phyloP scores from a whole-genome alignment of 2,888 invertebrate genomes.

The Syrista parreyssii region DNA sequence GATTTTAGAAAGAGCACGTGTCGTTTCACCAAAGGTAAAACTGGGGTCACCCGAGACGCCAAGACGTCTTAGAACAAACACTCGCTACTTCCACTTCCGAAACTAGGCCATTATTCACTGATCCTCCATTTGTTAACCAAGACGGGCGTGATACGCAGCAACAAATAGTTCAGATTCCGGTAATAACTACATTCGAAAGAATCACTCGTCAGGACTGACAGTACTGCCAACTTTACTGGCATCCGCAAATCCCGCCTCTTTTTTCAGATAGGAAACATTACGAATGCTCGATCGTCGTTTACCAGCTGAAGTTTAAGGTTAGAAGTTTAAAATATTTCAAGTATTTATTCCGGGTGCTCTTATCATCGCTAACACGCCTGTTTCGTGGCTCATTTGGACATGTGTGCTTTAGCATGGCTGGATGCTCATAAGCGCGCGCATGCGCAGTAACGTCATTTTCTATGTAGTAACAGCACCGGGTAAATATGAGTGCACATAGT shows the following conservation, averaged over 20 bases:
- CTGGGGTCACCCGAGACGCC: neutral
- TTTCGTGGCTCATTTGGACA: neutral
- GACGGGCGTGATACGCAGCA: neutral
- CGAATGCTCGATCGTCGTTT: neutral
- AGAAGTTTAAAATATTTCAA: slow-evolving; percentile 19
- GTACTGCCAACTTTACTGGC: neutral
- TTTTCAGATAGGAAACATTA: neutral
- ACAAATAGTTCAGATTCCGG: neutral
- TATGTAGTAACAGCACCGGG: neutral
- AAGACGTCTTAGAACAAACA: neutral
- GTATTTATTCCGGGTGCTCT: neutral
- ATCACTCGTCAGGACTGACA: neutral
- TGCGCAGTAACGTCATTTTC: neutral
- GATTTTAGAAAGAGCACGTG: neutral
- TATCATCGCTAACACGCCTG: neutral
- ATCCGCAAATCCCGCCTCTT: neutral
- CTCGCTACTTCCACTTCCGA: neutral
- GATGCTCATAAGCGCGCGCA: neutral
- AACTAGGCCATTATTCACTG: neutral
- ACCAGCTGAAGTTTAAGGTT: slow-evolving; percentile 43
- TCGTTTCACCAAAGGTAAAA: neutral
- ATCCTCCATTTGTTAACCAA: neutral
- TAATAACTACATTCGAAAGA: neutral
- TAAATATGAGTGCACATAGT: slow-evolving; percentile 35
- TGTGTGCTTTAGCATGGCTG: neutral